Percentiles rank a stretch among this genome's conserved stretches.
phyloP scores from a whole-genome alignment of 2,797 vertebrate genomes.

The Cossypha heuglini region DNA sequence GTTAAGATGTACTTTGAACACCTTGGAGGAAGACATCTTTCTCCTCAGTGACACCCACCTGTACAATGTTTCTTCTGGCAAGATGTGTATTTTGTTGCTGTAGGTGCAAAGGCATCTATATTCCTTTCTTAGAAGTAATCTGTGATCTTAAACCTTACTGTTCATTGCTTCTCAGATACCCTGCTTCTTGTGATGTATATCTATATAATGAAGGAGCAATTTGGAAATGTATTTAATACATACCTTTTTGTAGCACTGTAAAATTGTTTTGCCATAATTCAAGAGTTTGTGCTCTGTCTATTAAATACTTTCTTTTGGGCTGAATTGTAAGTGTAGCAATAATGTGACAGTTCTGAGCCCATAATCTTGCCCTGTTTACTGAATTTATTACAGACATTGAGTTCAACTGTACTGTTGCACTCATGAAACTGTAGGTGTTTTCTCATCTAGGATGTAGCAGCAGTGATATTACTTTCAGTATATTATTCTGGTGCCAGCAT shows the following conservation, averaged over 20 bases:
- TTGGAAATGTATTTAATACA: background rate
- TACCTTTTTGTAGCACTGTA: background rate
- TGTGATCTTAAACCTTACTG: background rate
- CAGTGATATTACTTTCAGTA: conserved; percentile 1
- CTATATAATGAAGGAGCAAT: background rate
- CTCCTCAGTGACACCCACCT: background rate
- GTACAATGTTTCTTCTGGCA: background rate
- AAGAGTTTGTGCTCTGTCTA: background rate
- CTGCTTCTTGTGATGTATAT: background rate
- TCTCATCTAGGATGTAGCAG: background rate
- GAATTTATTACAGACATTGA: conserved; percentile 22
- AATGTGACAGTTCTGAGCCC: background rate
- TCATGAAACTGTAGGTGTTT: conserved; percentile 47
- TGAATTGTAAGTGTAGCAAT: background rate
- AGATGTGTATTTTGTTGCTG: background rate
- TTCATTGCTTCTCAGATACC: background rate
- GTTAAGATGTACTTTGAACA: background rate
- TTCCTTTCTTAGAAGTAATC: background rate
- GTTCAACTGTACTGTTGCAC: background rate
- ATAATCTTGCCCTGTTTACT: conserved; percentile 22
- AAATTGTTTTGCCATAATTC: background rate
- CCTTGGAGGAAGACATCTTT: background rate
- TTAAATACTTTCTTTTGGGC: background rate
- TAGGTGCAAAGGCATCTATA: background rate
- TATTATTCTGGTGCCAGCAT: conserved; percentile 42